Evolutionary conservation across 2,797 vertebrate species (phyloP).

Genomic region (Scomberomorus guttatus): DNA sequence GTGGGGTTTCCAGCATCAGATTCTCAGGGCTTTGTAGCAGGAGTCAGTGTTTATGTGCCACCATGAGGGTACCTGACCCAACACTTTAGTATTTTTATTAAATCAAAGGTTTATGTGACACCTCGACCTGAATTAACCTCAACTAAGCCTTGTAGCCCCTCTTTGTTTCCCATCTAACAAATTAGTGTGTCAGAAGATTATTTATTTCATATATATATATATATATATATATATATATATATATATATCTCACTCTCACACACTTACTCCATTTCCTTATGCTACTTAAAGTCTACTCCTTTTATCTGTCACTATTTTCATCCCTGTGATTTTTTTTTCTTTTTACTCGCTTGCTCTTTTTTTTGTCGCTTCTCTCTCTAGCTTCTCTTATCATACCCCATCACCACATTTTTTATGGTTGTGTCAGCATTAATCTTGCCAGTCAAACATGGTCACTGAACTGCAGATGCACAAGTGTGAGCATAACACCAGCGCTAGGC

Average conservation of each 20-base stretch:
- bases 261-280: slow-evolving; percentile 2
- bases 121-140: slow-evolving; percentile 25
- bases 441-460: slow-evolving; percentile 35
- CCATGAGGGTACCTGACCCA: background rate
- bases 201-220: too few species aligned
- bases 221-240: too few species aligned
- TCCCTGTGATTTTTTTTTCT: background rate
- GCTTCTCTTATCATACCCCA: slow-evolving; percentile 21
- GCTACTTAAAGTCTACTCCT: background rate
- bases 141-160: background rate
- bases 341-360: background rate
- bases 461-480: slow-evolving; percentile 38
- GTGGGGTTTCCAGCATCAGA: background rate
- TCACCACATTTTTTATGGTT: slow-evolving; percentile 37
- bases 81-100: background rate
- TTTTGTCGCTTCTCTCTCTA: background rate
- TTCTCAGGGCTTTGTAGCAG: background rate
- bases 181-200: too few species aligned
- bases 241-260: background rate
- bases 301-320: background rate
- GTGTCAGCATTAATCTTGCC: slow-evolving; percentile 46
- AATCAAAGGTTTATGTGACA: background rate
- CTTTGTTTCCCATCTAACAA: background rate
- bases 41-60: background rate
- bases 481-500: background rate